Evolutionary conservation across 2,797 vertebrate genomes (phyloP).

Genomic region (Arrhamphus sclerolepis): DNA sequence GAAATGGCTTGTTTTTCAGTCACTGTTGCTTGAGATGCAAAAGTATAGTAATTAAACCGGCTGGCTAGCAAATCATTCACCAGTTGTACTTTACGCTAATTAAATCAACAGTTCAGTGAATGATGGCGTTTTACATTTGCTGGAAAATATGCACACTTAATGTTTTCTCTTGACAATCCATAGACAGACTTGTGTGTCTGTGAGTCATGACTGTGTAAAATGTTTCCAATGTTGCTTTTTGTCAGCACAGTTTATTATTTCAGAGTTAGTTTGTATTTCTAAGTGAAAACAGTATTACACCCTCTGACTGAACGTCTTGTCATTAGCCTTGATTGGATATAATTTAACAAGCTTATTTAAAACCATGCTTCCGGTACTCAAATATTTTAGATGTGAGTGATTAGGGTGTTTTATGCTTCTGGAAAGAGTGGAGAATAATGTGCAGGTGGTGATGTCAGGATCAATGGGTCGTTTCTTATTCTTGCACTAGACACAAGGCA

Average conservation of each 20-base stretch:
- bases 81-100: constrained; percentile 27
- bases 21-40: constrained; percentile 20
- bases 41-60: constrained; percentile 39
- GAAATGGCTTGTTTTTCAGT: constrained; percentile 29
- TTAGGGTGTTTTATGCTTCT: constrained; percentile 30
- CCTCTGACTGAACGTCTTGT: constrained; percentile 33
- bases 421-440: constrained; percentile 28
- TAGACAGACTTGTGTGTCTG: neutral
- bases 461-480: constrained; percentile 52
- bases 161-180: constrained; percentile 2
- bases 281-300: neutral
- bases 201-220: neutral
- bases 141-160: constrained; percentile 12
- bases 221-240: constrained; percentile 7
- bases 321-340: constrained; percentile 43
- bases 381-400: constrained; percentile 50
- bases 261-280: constrained; percentile 22
- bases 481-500: constrained; percentile 9
- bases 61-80: constrained; percentile 31
- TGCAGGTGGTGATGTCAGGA: constrained; percentile 36
- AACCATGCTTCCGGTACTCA: constrained; percentile 34
- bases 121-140: constrained; percentile 16
- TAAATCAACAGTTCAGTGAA: constrained; percentile 22
- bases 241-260: constrained; percentile 7
- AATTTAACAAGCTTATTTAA: constrained; percentile 60